Evolutionary conservation across 30 jellyfish, hydroid and myxozoan genomes (phyloP).

Genomic region (Cassiopea andromeda): DNA sequence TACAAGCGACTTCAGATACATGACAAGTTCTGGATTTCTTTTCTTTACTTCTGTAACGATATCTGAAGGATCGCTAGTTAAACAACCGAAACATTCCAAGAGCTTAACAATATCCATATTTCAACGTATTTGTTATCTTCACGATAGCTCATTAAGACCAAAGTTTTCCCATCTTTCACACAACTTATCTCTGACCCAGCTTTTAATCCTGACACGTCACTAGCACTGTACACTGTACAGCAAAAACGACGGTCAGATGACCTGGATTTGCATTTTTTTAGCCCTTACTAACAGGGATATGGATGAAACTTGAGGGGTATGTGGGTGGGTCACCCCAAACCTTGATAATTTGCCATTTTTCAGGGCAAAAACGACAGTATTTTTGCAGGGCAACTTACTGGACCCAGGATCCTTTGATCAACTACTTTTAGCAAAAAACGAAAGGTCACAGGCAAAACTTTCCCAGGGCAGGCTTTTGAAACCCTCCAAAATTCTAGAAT

Average conservation of each 20-base stretch:
- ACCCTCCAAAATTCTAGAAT: no score
- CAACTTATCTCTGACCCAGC: neutral
- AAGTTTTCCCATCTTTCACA: neutral
- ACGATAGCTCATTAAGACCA: neutral
- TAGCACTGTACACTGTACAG: neutral
- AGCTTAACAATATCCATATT: slow-evolving; percentile 21
- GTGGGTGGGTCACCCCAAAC: no score
- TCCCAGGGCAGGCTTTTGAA: no score
- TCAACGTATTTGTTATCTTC: neutral
- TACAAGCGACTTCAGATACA: slow-evolving; percentile 28
- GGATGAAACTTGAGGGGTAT: no score
- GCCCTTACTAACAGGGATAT: no score
- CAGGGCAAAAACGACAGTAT: no score
- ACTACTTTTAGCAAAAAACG: no score
- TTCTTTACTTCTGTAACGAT: slow-evolving; percentile 21
- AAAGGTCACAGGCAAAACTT: no score
- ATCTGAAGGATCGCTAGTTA: slow-evolving; percentile 51
- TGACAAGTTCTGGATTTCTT: slow-evolving; percentile 40
- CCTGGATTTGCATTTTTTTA: neutral
- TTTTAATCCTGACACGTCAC: neutral
- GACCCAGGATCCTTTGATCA: no score
- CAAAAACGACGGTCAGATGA: neutral
- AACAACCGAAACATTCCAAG: slow-evolving; percentile 51
- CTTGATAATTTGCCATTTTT: no score
- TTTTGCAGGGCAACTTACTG: no score